These are phyloP conservation scores for Trachythela sp. DNA, from an alignment of 64 coral and sea anemone genomes.

Conservation along the genomic window DNA sequence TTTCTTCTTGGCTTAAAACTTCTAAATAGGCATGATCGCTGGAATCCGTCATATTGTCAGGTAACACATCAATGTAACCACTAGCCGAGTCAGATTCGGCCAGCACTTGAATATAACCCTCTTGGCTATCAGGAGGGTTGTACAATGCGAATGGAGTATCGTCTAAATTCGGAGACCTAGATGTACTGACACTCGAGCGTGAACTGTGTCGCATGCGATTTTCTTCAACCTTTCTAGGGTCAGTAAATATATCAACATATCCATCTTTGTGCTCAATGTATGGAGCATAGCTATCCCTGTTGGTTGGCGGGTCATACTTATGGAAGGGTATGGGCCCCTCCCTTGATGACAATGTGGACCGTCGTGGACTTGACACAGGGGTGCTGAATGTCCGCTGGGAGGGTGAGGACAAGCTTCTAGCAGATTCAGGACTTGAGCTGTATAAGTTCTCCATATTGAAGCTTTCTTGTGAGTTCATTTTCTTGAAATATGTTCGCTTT, in stretches of 20 bases:
- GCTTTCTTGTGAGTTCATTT: neutral
- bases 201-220: neutral
- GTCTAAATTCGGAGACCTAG: neutral
- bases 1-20: neutral
- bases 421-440: neutral
- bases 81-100: too few relatives aligned
- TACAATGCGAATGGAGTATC: neutral
- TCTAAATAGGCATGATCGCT: neutral
- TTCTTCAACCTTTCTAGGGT: neutral
- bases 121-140: too few relatives aligned
- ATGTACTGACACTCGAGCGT: neutral
- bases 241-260: neutral
- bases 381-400: neutral
- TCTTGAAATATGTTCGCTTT: neutral
- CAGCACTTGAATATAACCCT: too few relatives aligned
- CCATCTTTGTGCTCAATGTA: neutral
- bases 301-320: neutral
- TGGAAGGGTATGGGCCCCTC: neutral
- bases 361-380: neutral
- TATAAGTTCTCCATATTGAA: neutral
- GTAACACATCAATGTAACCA: too few relatives aligned
- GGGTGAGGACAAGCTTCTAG: neutral
- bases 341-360: neutral
- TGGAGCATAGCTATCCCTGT: neutral
- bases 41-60: neutral